Base-by-base conservation (phyloP, 2,113 vertebrate species). In the Lepus europaeus region DNA sequence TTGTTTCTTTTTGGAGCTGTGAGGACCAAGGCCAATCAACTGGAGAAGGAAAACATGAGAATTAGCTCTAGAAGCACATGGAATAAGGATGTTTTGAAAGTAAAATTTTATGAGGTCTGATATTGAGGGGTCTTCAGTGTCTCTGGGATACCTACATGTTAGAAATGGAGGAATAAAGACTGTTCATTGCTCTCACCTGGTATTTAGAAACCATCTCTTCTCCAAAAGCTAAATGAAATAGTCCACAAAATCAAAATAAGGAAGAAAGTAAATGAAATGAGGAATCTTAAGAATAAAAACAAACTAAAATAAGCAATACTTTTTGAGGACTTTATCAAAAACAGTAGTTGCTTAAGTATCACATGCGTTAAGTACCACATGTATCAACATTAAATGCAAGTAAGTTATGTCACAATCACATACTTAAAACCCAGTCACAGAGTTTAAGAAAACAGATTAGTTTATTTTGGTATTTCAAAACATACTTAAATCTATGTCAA, bases 11-110 rank as follows among this genome's bases (percentile, higher is more conserved):
- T 98, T 98, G 80, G 97, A 97, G 91, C 97, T 98, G 95, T 98
- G 97, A 95, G 98, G 98, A 96, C 98, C 98, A 96, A 98, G 98
- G 96, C 97, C 98, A 81, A 98, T 98, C 97, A 98, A 95, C 98
- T 99, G 93, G 27, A 84, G 94, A 96, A 96, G 72, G 76, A 97
- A 96, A 96, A 93, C 74, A 95, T 3, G 27, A 89, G 70, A 90
- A 92, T 97, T 84, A 96, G 61, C 33, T 90, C 87, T 31, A 85
- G 56, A 94, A 89, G 70, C 27, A 87, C 53, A 51, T 74, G 51
- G 61, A 81, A 90, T 66, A 87, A 89, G 33, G 29, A 31, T 81
- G 63, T 94, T 95, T 73, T 92, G 27, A 95, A 95, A 93, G 33
- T n/a, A 92, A 93, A 92, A 82, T 69, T 51, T 23, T 20, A n/a